A percentile compares a stretch with the other conserved stretches of the same genome.
Conservation (phyloP, 2,888 invertebrate species). For the Tenthredo livida region DNA sequence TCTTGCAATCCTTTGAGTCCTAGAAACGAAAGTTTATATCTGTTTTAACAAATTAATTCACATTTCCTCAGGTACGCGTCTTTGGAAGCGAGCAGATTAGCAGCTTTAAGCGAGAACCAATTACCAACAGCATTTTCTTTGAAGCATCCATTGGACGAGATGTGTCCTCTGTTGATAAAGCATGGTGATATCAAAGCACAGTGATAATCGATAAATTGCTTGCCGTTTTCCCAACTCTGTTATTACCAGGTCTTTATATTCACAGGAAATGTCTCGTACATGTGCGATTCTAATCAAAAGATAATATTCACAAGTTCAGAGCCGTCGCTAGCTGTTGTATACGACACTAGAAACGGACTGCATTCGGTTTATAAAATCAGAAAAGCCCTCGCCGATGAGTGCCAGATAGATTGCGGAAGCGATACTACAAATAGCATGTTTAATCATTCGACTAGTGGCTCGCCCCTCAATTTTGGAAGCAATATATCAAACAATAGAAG, state of each 20-base stretch:
- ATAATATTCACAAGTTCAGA: slow-evolving; percentile 88
- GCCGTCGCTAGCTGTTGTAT: slow-evolving; percentile 91
- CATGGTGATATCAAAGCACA: slow-evolving; percentile 77
- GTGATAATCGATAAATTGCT: slow-evolving; percentile 5
- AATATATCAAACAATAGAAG: slow-evolving; percentile 68
- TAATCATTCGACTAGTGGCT: slow-evolving; percentile 69
- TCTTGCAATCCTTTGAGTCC: not conserved
- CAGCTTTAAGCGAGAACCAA: slow-evolving; percentile 65
- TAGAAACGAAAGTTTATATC: not conserved
- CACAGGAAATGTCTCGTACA: slow-evolving; percentile 74
- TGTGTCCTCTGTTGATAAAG: slow-evolving; percentile 89
- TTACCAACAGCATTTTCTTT: slow-evolving; percentile 92
- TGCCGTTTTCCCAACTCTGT: not conserved
- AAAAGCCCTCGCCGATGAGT: slow-evolving; percentile 87
- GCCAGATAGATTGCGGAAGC: slow-evolving; percentile 81
- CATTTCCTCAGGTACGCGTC: slow-evolving; percentile 65
- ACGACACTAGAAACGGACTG: slow-evolving; percentile 87
- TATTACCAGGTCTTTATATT: slow-evolving; percentile 40
- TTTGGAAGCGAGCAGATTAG: slow-evolving; percentile 69
- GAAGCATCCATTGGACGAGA: slow-evolving; percentile 94
- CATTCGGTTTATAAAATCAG: slow-evolving; percentile 92
- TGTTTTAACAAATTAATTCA: not conserved
- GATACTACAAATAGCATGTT: slow-evolving; percentile 69
- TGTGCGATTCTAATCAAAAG: slow-evolving; percentile 81
- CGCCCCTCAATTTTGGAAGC: slow-evolving; percentile 66